Base-by-base conservation (phyloP, 2,888 invertebrate genomes). In the Amphipoea oculea region DNA sequence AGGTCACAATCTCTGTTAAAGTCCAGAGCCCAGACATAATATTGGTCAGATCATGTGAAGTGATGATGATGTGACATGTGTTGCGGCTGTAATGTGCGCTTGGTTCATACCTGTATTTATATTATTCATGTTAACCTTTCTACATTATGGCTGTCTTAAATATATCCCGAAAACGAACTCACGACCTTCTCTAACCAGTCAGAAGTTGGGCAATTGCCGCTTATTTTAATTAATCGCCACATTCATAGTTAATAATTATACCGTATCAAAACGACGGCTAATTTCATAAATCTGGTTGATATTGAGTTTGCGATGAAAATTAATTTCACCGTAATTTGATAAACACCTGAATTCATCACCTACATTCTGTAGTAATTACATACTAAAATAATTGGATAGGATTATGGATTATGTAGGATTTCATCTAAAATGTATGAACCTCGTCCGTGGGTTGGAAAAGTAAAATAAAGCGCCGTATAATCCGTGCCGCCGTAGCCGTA, bases 331-430 rank as follows among this genome's bases (percentile, higher is more conserved):
- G 40, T 76, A 73, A 87, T 80, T 80, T 80, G 63, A 57, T 79
- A 73, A 85, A 80, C 73, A 76, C 81, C 73, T 57, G 73, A 73
- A 84, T 79, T 83, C 57, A 78, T 74, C 79, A 71, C 67, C 67
- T 66, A 67, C 69, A 76, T 87, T 84, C 14, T 69, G 40, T 29
- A 62, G 36, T 83, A 87, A 87, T 84, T 84, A 79, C 73, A 69
- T 87, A 60, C 80, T 73, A 84, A 87, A 87, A 87, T 87, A 87
- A 87, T 87, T 84, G 65, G 63, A 80, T 73, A 80, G 84, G 84
- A 85, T 87, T 80, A 85, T 67, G 45, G 48, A 29, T 29, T 29
- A 29, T 29, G 29, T 29, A 60, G 84, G 67, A 80, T 87, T 87
- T 62, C 67, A 80, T 76, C 67, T 80, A 76, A 87, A 85, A 73